phyloP scores from a whole-genome alignment of 1,140 invertebrate species.

The Coenobita brevimanus region DNA sequence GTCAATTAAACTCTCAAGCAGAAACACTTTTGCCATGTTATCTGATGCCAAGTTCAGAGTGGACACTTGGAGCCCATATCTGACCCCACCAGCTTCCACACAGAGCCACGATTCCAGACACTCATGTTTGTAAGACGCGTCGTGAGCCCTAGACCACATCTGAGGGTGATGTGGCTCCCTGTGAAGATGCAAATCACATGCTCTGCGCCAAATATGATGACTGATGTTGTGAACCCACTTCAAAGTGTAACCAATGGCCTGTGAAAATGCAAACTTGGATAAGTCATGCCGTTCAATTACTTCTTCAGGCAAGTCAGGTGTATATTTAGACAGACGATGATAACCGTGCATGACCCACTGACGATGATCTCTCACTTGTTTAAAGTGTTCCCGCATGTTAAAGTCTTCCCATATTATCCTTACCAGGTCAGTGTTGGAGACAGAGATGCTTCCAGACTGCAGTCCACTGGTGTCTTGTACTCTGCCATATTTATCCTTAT shows the following conservation, averaged over 20 bases:
- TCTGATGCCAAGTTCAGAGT: conserved; percentile 26
- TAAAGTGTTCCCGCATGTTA: conserved; percentile 5
- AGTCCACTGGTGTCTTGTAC: neutral
- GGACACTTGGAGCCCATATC: conserved; percentile 16
- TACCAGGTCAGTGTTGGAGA: neutral
- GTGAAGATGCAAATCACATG: conserved; percentile 38
- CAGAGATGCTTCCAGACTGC: neutral
- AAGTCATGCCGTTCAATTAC: conserved; percentile 56
- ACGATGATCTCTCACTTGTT: conserved; percentile 2
- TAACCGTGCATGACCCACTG: conserved; percentile 6
- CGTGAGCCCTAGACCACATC: conserved; percentile 38
- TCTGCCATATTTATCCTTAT: neutral
- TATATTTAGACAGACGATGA: neutral
- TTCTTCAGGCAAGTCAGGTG: conserved; percentile 36
- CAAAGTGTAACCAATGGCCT: conserved; percentile 43
- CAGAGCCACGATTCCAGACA: conserved; percentile 46
- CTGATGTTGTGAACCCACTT: conserved; percentile 40
- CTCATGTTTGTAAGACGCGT: neutral
- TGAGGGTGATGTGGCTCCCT: conserved; percentile 48
- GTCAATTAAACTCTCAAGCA: conserved; percentile 41
- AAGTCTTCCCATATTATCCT: conserved; percentile 15
- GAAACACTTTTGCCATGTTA: conserved; percentile 34
- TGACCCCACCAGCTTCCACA: conserved; percentile 7
- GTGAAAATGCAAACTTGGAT: conserved; percentile 42
- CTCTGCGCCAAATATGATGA: conserved; percentile 26